Evolutionary conservation across 2,797 vertebrate genomes (phyloP).

Genomic region (Lophotriccus pileatus): DNA sequence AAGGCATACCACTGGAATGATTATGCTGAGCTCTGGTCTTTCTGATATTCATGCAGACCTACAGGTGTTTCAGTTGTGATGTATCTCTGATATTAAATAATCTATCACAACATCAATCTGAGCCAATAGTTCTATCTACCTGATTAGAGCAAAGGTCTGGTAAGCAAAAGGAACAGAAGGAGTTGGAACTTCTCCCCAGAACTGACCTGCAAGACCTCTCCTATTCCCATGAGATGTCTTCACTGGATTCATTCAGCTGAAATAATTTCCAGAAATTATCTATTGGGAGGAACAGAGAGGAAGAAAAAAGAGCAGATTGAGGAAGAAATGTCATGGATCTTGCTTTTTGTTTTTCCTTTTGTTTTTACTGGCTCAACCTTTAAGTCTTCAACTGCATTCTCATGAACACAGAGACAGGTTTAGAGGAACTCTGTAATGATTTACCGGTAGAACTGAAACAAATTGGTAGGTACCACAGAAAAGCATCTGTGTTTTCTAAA

Average conservation of each 20-base stretch:
- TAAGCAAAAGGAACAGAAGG: background rate
- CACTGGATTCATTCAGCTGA: background rate
- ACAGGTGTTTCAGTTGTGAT: background rate
- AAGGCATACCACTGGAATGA: background rate
- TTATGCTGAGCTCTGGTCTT: background rate
- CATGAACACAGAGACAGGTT: background rate
- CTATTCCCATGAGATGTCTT: background rate
- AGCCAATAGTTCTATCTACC: background rate
- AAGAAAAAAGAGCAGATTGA: background rate
- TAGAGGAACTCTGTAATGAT: background rate
- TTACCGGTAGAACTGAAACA: background rate
- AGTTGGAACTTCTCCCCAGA: background rate
- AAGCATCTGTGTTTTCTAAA: background rate
- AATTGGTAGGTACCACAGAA: background rate
- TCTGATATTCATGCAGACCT: background rate
- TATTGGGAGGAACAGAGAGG: background rate
- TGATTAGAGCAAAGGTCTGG: background rate
- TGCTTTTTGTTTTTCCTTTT: background rate
- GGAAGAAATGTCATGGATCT: background rate
- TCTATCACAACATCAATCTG: background rate
- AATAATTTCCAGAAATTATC: background rate
- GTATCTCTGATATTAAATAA: background rate
- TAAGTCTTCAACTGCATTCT: background rate
- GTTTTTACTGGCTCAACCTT: background rate
- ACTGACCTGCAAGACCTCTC: background rate